phyloP scores from a whole-genome alignment of 2,888 invertebrate species.

The Leucoma salicis region DNA sequence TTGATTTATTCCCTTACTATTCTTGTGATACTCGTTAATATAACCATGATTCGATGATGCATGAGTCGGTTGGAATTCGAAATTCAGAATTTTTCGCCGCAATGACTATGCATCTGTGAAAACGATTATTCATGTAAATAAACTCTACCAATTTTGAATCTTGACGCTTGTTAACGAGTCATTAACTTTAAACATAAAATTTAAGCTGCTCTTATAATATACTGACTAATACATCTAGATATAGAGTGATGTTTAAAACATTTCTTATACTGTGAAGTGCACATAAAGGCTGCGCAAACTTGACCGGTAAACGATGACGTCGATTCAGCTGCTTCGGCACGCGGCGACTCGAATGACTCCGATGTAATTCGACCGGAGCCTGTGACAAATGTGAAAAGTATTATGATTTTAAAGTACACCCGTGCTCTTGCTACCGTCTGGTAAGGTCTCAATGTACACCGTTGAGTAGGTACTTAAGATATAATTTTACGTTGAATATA shows the following conservation, averaged over 20 bases:
- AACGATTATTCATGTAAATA: no score
- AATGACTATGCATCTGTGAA: no score
- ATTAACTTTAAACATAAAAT: slow-evolving; percentile 1
- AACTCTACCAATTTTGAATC: not conserved
- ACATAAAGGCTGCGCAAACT: slow-evolving; percentile 25
- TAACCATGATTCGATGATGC: no score
- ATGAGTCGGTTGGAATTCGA: no score
- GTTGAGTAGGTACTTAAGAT: not conserved
- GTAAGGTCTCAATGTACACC: not conserved
- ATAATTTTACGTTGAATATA: no score
- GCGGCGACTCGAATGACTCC: slow-evolving; percentile 61
- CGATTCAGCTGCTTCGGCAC: slow-evolving; percentile 51
- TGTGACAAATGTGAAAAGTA: slow-evolving; percentile 72
- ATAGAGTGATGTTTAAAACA: slow-evolving; percentile 22
- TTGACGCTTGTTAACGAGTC: not conserved
- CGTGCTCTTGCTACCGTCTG: slow-evolving; percentile 14
- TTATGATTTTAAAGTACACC: slow-evolving; percentile 52
- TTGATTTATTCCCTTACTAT: no score
- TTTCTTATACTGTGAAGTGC: slow-evolving; percentile 31
- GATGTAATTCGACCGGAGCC: slow-evolving; percentile 57
- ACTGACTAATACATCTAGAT: slow-evolving; percentile 14
- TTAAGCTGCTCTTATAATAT: slow-evolving; percentile 2
- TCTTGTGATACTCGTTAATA: no score
- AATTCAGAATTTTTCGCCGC: no score
- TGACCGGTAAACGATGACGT: slow-evolving; percentile 46